These are phyloP conservation scores for Chloropsis hardwickii DNA, from an alignment of 2,113 vertebrate species.

Conservation along the genomic window DNA sequence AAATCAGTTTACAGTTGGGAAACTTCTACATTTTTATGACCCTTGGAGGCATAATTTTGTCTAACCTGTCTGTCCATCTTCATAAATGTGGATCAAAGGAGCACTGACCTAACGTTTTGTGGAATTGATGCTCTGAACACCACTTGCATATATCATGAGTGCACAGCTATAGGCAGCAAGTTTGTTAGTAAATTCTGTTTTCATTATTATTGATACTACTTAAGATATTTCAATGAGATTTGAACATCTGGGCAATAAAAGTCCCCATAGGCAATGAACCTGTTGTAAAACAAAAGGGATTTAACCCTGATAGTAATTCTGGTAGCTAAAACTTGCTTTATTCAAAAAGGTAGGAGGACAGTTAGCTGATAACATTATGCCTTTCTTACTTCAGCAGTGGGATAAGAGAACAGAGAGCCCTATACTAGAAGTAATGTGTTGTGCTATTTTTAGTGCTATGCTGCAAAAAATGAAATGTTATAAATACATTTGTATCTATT, in stretches of 20 bases:
- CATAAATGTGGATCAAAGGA: conserved; percentile 50
- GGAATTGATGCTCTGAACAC: conserved; percentile 17
- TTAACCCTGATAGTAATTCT: conserved; percentile 6
- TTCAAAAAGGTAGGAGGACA: neutral
- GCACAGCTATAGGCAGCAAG: neutral
- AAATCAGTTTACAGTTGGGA: conserved; percentile 49
- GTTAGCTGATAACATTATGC: neutral
- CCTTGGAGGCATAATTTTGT: conserved; percentile 35
- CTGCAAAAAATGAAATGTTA: neutral
- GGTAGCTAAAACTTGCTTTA: neutral
- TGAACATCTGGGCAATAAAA: neutral
- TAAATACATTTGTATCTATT: conserved; percentile 14
- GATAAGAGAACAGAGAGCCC: neutral
- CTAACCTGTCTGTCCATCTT: conserved; percentile 62
- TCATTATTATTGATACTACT: conserved; percentile 5
- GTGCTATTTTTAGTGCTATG: conserved; percentile 2
- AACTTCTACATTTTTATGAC: conserved; percentile 55
- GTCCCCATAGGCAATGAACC: neutral
- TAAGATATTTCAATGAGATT: neutral
- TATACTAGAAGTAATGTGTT: neutral
- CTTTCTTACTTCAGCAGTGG: neutral
- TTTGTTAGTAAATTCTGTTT: conserved; percentile 52
- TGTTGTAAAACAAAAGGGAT: neutral
- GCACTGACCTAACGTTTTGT: conserved; percentile 40
- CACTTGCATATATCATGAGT: neutral